A percentile compares a stretch with the other conserved stretches of the same genome.
These are phyloP conservation scores for Tethya wilhelma DNA, from an alignment of 37 sponge, comb jelly and placozoan genomes.

Conservation along the genomic window DNA sequence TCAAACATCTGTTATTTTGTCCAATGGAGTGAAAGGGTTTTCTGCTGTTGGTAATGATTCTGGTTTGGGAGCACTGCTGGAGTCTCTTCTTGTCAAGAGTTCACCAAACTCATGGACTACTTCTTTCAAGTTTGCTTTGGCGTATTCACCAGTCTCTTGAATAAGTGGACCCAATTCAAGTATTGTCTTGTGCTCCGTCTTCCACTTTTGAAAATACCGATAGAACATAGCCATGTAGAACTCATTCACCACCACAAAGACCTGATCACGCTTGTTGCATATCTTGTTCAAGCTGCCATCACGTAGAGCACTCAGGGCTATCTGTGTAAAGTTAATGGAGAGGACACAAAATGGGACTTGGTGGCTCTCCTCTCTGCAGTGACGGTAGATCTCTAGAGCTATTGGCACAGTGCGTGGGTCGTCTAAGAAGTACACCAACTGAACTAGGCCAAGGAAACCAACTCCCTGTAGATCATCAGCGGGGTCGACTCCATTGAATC, in stretches of 20 bases:
- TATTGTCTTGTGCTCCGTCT: conserved; percentile 16
- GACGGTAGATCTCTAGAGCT: conserved; percentile 60
- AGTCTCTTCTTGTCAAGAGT: background rate
- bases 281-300: conserved; percentile 68
- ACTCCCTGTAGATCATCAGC: conserved; percentile 83
- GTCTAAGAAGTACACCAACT: conserved; percentile 76
- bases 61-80: background rate
- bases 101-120: conserved; percentile 21
- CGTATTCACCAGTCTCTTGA: conserved; percentile 23
- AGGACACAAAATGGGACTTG: conserved; percentile 84
- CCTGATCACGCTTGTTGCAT: conserved; percentile 78
- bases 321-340: conserved; percentile 75
- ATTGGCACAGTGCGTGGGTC: conserved; percentile 23
- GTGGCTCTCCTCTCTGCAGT: conserved; percentile 28
- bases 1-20: conserved; percentile 2
- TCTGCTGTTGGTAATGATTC: background rate
- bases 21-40: conserved; percentile 29
- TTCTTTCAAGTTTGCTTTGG: conserved; percentile 30
- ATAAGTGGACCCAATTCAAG: conserved; percentile 50
- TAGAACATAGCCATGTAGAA: conserved; percentile 73
- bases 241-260: conserved; percentile 76
- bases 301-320: conserved; percentile 63
- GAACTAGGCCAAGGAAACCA: conserved; percentile 83
- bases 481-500: conserved; percentile 88
- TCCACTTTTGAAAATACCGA: conserved; percentile 65